Evolutionary conservation across 2,888 invertebrate genomes (phyloP), one percentile per base, ranked within the genome.

Genomic region (Amphipoea lucens): DNA sequence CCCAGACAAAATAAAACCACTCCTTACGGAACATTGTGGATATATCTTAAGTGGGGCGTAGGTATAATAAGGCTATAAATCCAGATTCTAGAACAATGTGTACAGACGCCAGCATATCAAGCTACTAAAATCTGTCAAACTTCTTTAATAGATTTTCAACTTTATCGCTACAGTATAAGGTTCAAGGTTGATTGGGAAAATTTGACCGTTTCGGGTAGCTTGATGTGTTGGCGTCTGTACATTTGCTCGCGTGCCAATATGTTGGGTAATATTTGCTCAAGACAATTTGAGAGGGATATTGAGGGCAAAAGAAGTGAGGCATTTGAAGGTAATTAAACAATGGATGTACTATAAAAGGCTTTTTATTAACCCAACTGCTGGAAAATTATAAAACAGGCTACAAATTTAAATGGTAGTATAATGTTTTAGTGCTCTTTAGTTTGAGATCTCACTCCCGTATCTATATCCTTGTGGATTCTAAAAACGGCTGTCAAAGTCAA

Each of bases 201-300:
- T 42, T 42, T 42, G 42, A 42, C 42, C 7, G 42, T 42, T 42
- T 42, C 42, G 42, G 9, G 7, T 42, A 42, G 42, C 9, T 42
- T 42, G 42, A 42, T 9, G 7, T 42, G 42, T 9, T 42, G 42
- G 42, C 42, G 42, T 42, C 7, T 42, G 42, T 42, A 48, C 14
- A 29, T 60, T 83, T 68, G 45, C 14, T 77, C 29, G 23, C 40
- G 51, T 45, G 78, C 51, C 66, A 83, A 67, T 66, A 14, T 29
- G 29, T 29, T 65, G 20, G 2, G 20, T 48, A 65, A 48, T 79
- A 36, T 51, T 65, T 83, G 20, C 7, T 2, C n/a, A 57, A 60
- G 36, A 6, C 36, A 4, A 42, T 54, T 12, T 81, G 7, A 29
- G 7, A 42, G 2, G 14, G 3, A 12, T 36, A 2, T 45, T 40